phyloP scores from a whole-genome alignment of 1,140 invertebrate genomes.

The Drosophila aff. region DNA sequence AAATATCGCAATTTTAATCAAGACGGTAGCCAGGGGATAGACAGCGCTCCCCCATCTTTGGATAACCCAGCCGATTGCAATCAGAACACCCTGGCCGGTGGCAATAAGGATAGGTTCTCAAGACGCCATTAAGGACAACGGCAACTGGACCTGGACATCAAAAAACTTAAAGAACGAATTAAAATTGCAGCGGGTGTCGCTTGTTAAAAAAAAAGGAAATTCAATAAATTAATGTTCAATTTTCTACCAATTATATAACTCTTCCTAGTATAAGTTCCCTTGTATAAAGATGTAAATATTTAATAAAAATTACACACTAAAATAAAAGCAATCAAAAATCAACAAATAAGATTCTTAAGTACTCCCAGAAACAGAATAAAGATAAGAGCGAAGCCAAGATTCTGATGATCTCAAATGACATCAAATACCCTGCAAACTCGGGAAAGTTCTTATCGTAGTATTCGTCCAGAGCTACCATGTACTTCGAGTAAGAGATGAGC shows the following conservation, averaged over 20 bases:
- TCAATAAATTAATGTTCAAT: not conserved
- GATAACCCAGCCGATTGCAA: not conserved
- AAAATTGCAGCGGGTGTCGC: too few species aligned
- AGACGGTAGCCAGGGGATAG: not conserved
- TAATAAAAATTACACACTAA: too few species aligned
- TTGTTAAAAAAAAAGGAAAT: too few species aligned
- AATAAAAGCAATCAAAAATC: not conserved
- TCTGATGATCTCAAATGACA: too few species aligned
- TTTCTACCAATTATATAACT: not conserved
- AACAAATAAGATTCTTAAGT: not conserved
- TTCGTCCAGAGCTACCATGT: conserved; percentile 98
- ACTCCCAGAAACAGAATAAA: too few species aligned
- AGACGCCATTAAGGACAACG: not conserved
- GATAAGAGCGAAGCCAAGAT: too few species aligned
- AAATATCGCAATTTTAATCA: not conserved
- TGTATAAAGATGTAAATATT: too few species aligned
- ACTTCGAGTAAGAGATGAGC: conserved; percentile 99
- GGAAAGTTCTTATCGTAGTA: conserved; percentile 92
- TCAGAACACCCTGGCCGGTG: not conserved
- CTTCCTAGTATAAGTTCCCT: too few species aligned
- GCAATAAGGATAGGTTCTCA: not conserved
- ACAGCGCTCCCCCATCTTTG: not conserved
- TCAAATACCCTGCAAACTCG: too few species aligned
- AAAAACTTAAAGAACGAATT: not conserved
- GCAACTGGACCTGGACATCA: not conserved